Evolutionary conservation across 2,888 invertebrate species (phyloP), one percentile per base, ranked within the genome.

Genomic region (Odontomyia ornata): DNA sequence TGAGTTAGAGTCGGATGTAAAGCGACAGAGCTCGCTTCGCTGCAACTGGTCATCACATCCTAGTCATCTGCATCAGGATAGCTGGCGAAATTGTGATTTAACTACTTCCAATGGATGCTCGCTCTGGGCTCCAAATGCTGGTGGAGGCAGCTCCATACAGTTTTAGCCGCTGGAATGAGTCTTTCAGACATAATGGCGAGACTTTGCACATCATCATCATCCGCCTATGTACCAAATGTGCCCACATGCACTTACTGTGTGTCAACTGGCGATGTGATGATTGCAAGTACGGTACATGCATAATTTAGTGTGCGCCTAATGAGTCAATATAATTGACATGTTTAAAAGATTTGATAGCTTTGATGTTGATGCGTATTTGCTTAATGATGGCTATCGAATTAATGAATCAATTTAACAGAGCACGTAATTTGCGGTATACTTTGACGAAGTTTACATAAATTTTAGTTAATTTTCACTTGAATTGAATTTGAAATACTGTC

Each of bases 301-400:
- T 76, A 60, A 76, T 76, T 76, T 76, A 69, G 76, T 69, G 43
- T 56, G 69, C 56, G 69, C 46, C 69, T 76, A 76, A 76, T 76
- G 76, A 76, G 69, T 76, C 76, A 77, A 67, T 46, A 73, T 75
- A 75, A 75, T 77, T 77, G 77, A 67, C 73, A 77, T 75, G 73
- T 73, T 77, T 67, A 75, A 67, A 73, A 75, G 62, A 73, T 77
- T 65, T 64, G 64, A 79, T 75, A 46, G 62, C 75, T 75, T 75
- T 75, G 75, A 75, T 47, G 73, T 60, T 73, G 57, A 69, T 69
- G 57, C 25, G 57, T 21, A 73, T 73, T 73, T 73, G 73, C 73
- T 73, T 57, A 57, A 73, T 73, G 73, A 73, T 57, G 73, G 73
- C 60, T 7, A 57, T 57, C 57, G 43, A 57, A 73, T 73, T 73